Evolutionary conservation across 2,888 invertebrate genomes (phyloP), one percentile per base, ranked within the genome.

Genomic region (Chrysotoxum bicinctum): DNA sequence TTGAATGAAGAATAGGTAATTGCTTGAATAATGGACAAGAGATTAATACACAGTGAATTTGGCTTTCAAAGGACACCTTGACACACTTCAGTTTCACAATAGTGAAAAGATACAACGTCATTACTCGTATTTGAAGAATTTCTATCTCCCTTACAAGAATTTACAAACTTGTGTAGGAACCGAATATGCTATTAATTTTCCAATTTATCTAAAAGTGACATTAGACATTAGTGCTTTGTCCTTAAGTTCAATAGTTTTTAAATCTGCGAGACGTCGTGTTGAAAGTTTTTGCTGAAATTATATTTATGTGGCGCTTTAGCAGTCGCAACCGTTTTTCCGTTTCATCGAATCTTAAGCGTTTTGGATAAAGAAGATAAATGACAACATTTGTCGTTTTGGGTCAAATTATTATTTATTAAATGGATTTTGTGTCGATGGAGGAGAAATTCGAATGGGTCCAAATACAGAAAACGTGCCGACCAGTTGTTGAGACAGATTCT

Each of bases 21-120:
- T 69, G 70, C 52, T 60, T 70, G 52, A 69, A 70, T 77, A 77
- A 69, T 77, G 70, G 32, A 62, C 21, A 77, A 30, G 30, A 45
- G 58, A 37, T 76, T n/a, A n/a, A 68, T 21, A 68, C 7, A 43
- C 23, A 62, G n/a, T 62, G 23, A 62, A 43, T 40, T 40, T 40
- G 10, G 10, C 23, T 6, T 43, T 43, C 6, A 43, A 62, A 26
- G 6, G 60, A 37, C 35, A 58, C 12, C 21, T 37, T 56, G 8
- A 35, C 3, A 21, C 16, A 43, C 16, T 43, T 16, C 3, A 43
- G 43, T n/a, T 40, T 40, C 40, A 40, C 14, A 40, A 21, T 16
- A 19, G 3, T 3, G 8, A 16, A 3, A 43, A 43, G 7, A 40
- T 40, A 16, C n/a, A n/a, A n/a, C n/a, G 16, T 4, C 21, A 19